phyloP scores from a whole-genome alignment of 2,888 invertebrate genomes.

The Limenitis camilla region DNA sequence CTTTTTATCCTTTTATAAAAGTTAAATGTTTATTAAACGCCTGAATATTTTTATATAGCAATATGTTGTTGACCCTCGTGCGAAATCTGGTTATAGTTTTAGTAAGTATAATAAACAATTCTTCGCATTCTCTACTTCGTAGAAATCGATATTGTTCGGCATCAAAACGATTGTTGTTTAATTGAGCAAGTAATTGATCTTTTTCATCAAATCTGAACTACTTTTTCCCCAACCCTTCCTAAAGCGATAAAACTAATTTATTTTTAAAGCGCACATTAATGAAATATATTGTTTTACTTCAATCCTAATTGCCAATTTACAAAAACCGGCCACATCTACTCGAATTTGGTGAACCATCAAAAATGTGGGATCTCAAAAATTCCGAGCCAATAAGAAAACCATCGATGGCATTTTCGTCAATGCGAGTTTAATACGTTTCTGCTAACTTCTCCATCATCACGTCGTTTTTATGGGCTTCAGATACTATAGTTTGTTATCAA shows the following conservation, averaged over 20 bases:
- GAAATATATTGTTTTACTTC: conserved; percentile 8
- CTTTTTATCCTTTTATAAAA: no score
- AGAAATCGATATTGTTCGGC: no score
- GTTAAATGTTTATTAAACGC: no score
- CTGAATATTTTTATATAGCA: no score
- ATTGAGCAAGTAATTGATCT: not conserved
- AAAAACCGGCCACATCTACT: conserved; percentile 9
- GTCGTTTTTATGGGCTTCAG: conserved; percentile 41
- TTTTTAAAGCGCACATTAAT: conserved; percentile 10
- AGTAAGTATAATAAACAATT: not conserved
- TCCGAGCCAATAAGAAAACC: conserved; percentile 39
- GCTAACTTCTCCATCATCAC: conserved; percentile 61
- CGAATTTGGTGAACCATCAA: conserved; percentile 29
- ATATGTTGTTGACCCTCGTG: no score
- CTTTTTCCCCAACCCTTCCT: not conserved
- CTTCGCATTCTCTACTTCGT: no score
- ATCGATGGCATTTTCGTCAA: conserved; percentile 59
- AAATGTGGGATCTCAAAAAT: conserved; percentile 36
- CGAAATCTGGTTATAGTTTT: no score
- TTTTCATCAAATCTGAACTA: not conserved
- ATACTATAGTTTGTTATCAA: conserved; percentile 16
- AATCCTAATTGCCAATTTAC: conserved; percentile 6
- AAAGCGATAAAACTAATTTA: conserved; percentile 10
- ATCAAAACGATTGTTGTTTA: not conserved
- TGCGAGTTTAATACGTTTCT: conserved; percentile 58